Evolutionary conservation across 2,113 vertebrate species (phyloP), one percentile per base, ranked within the genome.

Genomic region (Vulpes lagopus): DNA sequence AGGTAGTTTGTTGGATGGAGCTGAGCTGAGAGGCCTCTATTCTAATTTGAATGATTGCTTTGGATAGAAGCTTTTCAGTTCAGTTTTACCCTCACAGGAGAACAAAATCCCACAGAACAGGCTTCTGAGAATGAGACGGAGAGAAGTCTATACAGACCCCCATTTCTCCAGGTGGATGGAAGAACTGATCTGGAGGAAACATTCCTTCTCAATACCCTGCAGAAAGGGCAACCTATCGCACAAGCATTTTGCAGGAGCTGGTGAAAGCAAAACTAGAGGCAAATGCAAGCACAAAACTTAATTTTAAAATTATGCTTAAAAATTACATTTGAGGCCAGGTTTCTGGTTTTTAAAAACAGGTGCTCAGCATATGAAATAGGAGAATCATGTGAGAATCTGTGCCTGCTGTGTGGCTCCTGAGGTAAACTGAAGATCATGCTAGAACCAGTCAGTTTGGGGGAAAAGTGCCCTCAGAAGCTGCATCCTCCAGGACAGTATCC

Each of bases 341-440:
- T 91, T 65, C 57, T 19, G 20, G 76, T 69, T 80, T 86, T 91
- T 43, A 65, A 90, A 62, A 67, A 67, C 20, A 69, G 53, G 55
- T 2, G 60, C 30, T 78, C 35, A 3, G 38, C 51, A 51, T 71
- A 25, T 8, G 4, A 32, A 6, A 38, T 19, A 7, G n/a, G 12
- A 49, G 11, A 49, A 55, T 67, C 1, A 0, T 60, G n/a, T 35
- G 89, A n/a, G 55, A 80, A 16, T 19, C 22, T n/a, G 0, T 32
- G 51, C 19, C 11, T n/a, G 11, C 67, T 11, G 3, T 5, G 0
- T 3, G 0, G 27, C 25, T 92, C 55, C 59, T n/a, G 43, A 43
- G 0, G 3, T 20, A 11, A 57, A 25, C 23, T 3, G 38, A 73
- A 65, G 43, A 20, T 15, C n/a, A 11, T 0, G 8, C 19, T 12